Evolutionary conservation across 2,113 vertebrate genomes (phyloP), one percentile per base, ranked within the genome.

Genomic region (Rallus limicola): DNA sequence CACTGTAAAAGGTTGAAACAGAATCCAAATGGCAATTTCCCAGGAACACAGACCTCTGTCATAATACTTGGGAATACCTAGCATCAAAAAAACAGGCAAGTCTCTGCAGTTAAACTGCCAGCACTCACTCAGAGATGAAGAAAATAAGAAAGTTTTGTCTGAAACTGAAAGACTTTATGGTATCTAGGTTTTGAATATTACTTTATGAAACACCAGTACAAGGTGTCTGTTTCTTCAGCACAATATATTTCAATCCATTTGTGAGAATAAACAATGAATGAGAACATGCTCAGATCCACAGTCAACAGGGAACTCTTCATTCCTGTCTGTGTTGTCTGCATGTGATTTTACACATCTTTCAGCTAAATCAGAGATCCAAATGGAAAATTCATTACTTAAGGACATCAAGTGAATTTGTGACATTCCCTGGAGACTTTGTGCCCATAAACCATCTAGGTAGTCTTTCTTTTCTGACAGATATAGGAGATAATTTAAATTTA

Each of bases 401-500:
- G 80, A 95, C 83, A 90, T 96, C 84, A 92, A 68, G 71, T 87
- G 86, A 92, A 95, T 97, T 95, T 94, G 97, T 94, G 96, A 93
- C 85, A 85, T 48, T 96, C 70, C 6, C 80, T 88, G 63, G 95
- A 95, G 96, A 95, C 58, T 95, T 85, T 33, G 62, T 86, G 72
- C 52, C 90, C 48, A 84, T 97, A 97, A 97, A 97, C 59, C 91
- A 89, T 79, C 70, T 52, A 95, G 77, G 34, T 86, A 94, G 76
- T 95, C 53, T 14, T 88, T 96, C 86, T 97, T 84, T 96, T 97
- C 92, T 95, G 96, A 93, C 91, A 96, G 84, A 90, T 63, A 60
- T 91, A 90, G 95, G 77, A 91, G 79, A 90, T 94, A 92, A 97
- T 97, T 67, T 67, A 85, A 94, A 94, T 94, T 96, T 98, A 94